Evolutionary conservation across 2,797 vertebrate species (phyloP).

Genomic region (Gambelia wislizenii): DNA sequence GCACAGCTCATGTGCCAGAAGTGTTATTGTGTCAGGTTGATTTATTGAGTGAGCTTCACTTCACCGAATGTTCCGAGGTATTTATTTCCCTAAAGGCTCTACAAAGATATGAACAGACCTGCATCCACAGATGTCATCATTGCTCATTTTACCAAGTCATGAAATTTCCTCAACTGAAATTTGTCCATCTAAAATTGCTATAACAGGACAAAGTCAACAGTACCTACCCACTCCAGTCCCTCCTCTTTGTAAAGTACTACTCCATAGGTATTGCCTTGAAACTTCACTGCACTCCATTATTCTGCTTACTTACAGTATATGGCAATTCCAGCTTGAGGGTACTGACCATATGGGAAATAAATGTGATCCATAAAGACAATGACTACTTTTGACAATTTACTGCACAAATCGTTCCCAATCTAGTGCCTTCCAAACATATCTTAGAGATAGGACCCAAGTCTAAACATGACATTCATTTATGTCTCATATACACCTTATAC

Average conservation of each 20-base stretch:
- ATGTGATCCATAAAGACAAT: neutral
- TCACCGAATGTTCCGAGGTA: conserved; percentile 99
- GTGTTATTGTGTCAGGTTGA: conserved; percentile 99
- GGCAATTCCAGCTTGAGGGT: neutral
- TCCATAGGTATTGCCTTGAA: conserved; percentile 66
- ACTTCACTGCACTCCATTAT: conserved; percentile 54
- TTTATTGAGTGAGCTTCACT: conserved; percentile 99
- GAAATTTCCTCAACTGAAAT: conserved; percentile 95
- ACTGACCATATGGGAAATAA: neutral
- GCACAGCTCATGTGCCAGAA: conserved; percentile 98
- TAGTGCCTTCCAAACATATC: neutral
- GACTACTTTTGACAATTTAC: neutral
- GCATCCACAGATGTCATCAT: conserved; percentile 99
- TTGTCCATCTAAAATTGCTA: conserved; percentile 88
- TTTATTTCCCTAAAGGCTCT: conserved; percentile 99
- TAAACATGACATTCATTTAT: too few relatives aligned
- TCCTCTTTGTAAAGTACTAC: conserved; percentile 63
- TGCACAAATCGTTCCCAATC: neutral
- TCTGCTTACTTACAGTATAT: conserved; percentile 6
- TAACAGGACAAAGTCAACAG: conserved; percentile 87
- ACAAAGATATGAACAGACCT: conserved; percentile 99
- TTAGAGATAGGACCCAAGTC: too few relatives aligned
- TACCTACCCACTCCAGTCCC: conserved; percentile 69
- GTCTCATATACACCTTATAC: too few relatives aligned
- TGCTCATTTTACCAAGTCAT: conserved; percentile 99